Evolutionary conservation across 2,888 invertebrate genomes (phyloP), one percentile per base, ranked within the genome.

Genomic region (Drosophila mimica): DNA sequence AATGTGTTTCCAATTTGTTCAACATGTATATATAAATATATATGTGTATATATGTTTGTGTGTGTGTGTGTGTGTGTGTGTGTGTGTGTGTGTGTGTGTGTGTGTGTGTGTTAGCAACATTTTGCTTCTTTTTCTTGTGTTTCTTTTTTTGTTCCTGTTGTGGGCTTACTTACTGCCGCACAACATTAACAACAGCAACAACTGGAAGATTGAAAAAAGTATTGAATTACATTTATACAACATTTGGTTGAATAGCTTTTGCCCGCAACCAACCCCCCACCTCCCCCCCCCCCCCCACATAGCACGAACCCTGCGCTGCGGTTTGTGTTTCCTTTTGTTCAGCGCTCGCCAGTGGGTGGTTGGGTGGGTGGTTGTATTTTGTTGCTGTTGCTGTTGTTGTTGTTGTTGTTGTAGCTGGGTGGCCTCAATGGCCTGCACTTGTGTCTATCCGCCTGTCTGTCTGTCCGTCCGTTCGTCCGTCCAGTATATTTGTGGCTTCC

Each of bases 141-240:
- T 57, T 4, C 43, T 51, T 38, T 56, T 7, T 40, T 30, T 33
- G 17, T 57, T 51, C 38, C 40, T 46, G 51, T 25, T 70, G 71
- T 52, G 62, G 46, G 38, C 70, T 56, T 65, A 59, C 71, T 72
- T 58, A 59, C 69, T 49, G 61, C 43, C 34, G 53, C 43, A 30
- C 40, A 56, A 34, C 57, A 65, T 52, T 61, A 56, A 58, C 61
- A 46, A 46, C 46, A 46, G 46, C 46, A 57, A 68, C 63, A 51
- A 69, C 61, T 61, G 73, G 51, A 81, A 83, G 77, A 87, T 88
- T 87, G 86, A 75, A 87, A 88, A 82, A 88, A 89, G 88, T 88
- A 88, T 88, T 88, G 88, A 88, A 88, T 88, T 88, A 89, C 88
- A 89, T 85, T 89, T 83, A 84, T 84, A 88, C 84, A 89, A 83